phyloP scores from a whole-genome alignment of 2,113 vertebrate genomes.

The Spea multiplicata region DNA sequence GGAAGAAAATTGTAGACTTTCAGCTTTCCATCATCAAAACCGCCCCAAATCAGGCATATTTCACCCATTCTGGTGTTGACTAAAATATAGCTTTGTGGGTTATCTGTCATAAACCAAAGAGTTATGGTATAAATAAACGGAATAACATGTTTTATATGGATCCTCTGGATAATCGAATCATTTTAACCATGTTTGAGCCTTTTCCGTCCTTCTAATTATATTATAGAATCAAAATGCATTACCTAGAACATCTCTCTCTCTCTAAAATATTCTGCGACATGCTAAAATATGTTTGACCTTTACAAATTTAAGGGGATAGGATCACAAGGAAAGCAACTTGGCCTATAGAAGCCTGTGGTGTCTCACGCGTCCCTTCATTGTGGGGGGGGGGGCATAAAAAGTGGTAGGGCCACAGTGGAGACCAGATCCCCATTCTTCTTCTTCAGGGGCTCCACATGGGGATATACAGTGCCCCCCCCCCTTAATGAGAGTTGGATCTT shows the following conservation, averaged over 20 bases:
- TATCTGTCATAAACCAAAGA: background rate
- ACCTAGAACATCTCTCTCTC: background rate
- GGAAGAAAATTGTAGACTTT: too few species aligned
- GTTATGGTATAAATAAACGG: background rate
- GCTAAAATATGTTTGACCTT: background rate
- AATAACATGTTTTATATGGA: constrained; percentile 19
- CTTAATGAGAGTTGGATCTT: too few species aligned
- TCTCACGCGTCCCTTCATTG: too few species aligned
- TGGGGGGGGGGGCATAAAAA: too few species aligned
- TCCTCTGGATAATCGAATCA: constrained; percentile 2
- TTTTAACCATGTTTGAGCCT: constrained; percentile 4
- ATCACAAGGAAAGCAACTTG: too few species aligned
- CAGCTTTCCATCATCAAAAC: too few species aligned
- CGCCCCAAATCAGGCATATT: background rate
- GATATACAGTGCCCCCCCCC: too few species aligned
- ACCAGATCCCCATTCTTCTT: too few species aligned
- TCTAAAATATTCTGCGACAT: background rate
- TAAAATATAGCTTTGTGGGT: background rate
- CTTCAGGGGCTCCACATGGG: too few species aligned
- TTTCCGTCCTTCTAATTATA: background rate
- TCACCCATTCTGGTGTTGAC: background rate
- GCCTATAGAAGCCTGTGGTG: too few species aligned
- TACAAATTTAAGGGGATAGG: constrained; percentile 10
- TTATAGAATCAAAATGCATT: constrained; percentile 15
- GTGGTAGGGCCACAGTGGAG: too few species aligned